Base-by-base conservation (phyloP, 2,888 invertebrate species). In the Agrotis clavis region DNA sequence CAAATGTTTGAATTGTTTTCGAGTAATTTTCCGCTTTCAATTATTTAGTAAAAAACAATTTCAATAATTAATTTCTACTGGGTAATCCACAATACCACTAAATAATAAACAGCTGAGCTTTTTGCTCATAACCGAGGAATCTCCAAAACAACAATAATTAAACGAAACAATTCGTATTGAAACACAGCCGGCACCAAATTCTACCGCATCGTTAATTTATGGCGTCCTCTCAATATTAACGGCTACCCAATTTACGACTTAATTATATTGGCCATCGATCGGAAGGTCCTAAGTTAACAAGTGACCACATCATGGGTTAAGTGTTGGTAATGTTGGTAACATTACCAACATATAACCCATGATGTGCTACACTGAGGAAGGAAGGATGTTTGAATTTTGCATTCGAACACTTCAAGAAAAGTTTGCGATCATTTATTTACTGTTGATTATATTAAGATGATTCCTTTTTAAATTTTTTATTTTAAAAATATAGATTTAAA, bases 201-300 rank as follows among this genome's bases (percentile, higher is more conserved):
- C 35, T 50, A 54, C 67, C 18, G 47, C 65, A 67, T 79, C 54
- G 60, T 64, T 45, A 67, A 80, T 75, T 78, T 74, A 85, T 62
- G 74, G 73, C 56, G 45, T 48, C 54, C 56, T 66, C 53, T 60
- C 64, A 65, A 74, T 74, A 85, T 85, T 78, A 78, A 69, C 51
- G 74, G 56, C 61, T 47, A 51, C 59, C 59, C 65, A 57, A 81
- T 75, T 83, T 81, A 83, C 56, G 60, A 62, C 74, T 81, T 68
- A 72, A 85, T 84, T 78, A 78, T 75, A 62, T 78, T 51, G 63
- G 9, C 18, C 45, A 72, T 76, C 41, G 67, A 60, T 79, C 54
- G 30, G 48, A 60, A 54, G 53, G 53, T 71, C 75, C 71, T 85
- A 76, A 76, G 70, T 72, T 60, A 82, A 84, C 80, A 80, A 60